These are phyloP conservation scores for Orestias chungarensis DNA, from an alignment of 2,797 vertebrate species.

Conservation along the genomic window DNA sequence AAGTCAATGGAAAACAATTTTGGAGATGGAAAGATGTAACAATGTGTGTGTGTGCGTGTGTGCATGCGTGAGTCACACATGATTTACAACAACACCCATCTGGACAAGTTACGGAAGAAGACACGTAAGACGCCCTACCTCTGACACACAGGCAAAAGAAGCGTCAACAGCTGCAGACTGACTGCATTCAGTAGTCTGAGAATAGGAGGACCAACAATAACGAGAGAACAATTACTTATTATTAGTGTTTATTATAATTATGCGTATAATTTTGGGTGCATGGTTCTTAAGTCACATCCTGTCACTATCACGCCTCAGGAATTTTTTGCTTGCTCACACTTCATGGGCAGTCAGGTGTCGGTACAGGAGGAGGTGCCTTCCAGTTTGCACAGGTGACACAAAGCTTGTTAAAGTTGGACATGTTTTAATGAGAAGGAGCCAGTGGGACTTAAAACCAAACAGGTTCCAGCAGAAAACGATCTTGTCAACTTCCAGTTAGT, in stretches of 20 bases:
- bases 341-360: conserved; percentile 14
- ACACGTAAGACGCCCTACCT: conserved; percentile 59
- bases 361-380: conserved; percentile 14
- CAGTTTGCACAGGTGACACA: conserved; percentile 40
- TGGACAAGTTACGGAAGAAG: conserved; percentile 52
- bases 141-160: conserved; percentile 51
- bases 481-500: conserved; percentile 59
- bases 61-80: conserved; percentile 70
- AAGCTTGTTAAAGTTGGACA: conserved; percentile 57
- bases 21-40: too few relatives aligned
- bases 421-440: conserved; percentile 44
- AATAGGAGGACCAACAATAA: conserved; percentile 57
- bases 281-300: conserved; percentile 46
- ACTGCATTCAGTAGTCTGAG: conserved; percentile 56
- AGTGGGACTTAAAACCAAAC: conserved; percentile 37
- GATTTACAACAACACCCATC: conserved; percentile 77
- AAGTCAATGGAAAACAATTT: too few relatives aligned
- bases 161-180: conserved; percentile 59
- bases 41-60: neutral
- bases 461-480: conserved; percentile 58
- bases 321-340: conserved; percentile 16
- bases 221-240: conserved; percentile 58
- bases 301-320: conserved; percentile 37
- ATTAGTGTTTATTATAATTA: too few relatives aligned
- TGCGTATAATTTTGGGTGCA: conserved; percentile 53